These are phyloP conservation scores for Phalacrocorax brasilianus DNA, from an alignment of 2,113 vertebrate genomes.

Conservation along the genomic window DNA sequence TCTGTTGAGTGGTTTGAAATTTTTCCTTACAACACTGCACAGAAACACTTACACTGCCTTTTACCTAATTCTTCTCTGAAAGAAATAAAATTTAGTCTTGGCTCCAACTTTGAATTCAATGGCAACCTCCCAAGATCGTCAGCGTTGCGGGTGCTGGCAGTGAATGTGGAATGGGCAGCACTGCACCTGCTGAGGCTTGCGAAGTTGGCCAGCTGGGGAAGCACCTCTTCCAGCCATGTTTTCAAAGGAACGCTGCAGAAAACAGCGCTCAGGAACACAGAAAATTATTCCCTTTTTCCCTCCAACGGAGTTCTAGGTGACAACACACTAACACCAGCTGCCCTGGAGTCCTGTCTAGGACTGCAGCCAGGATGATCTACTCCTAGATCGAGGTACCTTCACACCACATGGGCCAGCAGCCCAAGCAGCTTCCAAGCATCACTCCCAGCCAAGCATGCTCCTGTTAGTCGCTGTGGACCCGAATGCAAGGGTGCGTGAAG, in stretches of 20 bases:
- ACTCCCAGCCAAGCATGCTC: not conserved
- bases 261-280: not conserved
- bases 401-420: not conserved
- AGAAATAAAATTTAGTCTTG: not conserved
- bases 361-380: too few relatives aligned
- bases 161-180: not conserved
- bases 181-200: not conserved
- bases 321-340: fast-evolving
- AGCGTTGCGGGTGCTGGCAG: not conserved
- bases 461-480: not conserved
- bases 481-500: not conserved
- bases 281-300: not conserved
- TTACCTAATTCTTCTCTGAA: not conserved
- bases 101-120: not conserved
- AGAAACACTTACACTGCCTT: not conserved
- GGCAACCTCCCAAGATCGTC: not conserved
- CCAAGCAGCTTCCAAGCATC: not conserved
- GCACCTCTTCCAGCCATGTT: not conserved
- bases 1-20: not conserved
- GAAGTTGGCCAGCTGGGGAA: not conserved
- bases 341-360: not conserved
- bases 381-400: not conserved
- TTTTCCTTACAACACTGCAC: not conserved
- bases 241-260: not conserved
- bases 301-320: not conserved